Evolutionary conservation across 1,140 invertebrate species (phyloP).

Genomic region (Eulimnadia texana): DNA sequence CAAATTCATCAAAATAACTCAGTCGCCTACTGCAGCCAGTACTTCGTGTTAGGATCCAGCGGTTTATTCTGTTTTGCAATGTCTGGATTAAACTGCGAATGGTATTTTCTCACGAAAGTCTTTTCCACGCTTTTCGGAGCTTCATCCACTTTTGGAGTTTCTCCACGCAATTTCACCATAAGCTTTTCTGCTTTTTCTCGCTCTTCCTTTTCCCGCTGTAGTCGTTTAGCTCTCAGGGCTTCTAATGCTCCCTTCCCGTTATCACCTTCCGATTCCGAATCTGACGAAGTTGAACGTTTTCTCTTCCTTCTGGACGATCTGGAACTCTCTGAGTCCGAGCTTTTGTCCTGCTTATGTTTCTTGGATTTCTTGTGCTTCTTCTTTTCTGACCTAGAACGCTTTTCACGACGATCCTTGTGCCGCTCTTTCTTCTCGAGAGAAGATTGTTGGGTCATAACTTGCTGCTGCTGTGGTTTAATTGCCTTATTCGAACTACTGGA

Average conservation of each 20-base stretch:
- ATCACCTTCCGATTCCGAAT: constrained; percentile 21
- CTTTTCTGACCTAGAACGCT: constrained; percentile 25
- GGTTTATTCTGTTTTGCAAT: constrained; percentile 57
- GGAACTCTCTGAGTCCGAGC: background rate
- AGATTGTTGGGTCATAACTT: constrained; percentile 2
- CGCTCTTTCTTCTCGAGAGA: constrained; percentile 31
- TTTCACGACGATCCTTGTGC: constrained; percentile 27
- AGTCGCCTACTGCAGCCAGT: constrained; percentile 15
- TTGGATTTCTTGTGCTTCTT: constrained; percentile 26
- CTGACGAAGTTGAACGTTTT: constrained; percentile 3
- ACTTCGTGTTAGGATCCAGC: constrained; percentile 11
- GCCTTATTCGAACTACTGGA: constrained; percentile 21
- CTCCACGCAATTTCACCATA: constrained; percentile 46
- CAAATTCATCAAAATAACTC: too few species aligned
- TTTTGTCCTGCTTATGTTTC: constrained; percentile 21
- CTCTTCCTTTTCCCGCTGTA: constrained; percentile 64
- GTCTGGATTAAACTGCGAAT: constrained; percentile 85
- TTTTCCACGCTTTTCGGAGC: background rate
- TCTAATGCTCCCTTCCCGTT: constrained; percentile 36
- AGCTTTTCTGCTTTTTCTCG: constrained; percentile 49
- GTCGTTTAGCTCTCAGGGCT: constrained; percentile 57
- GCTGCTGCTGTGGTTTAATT: background rate
- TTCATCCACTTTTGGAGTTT: constrained; percentile 21
- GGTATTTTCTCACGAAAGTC: constrained; percentile 56
- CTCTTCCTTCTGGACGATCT: constrained; percentile 6